Conservation (phyloP, 2,888 invertebrate genomes). For the Limnephilus rhombicus region DNA sequence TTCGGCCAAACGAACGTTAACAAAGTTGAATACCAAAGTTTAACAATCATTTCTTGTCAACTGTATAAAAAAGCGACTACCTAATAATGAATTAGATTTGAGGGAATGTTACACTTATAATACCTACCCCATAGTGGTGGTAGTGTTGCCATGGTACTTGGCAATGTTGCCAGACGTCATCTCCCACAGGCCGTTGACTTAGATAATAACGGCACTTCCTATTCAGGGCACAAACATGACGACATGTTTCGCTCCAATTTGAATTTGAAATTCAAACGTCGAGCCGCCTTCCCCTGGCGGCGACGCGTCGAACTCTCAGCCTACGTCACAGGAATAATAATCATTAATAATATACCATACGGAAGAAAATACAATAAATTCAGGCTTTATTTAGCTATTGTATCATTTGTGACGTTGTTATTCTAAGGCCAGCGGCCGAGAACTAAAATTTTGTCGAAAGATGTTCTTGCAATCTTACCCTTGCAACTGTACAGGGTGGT, state of each 20-base stretch:
- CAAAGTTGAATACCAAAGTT: no score
- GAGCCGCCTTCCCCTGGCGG: conserved; percentile 9
- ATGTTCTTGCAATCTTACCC: no score
- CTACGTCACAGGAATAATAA: conserved; percentile 35
- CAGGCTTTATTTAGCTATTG: background rate
- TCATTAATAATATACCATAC: background rate
- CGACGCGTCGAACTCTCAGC: background rate
- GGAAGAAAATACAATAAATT: background rate
- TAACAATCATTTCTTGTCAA: no score
- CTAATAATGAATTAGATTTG: no score
- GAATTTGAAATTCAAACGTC: background rate
- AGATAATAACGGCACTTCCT: conserved; percentile 6
- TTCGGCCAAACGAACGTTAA: no score
- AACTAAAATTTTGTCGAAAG: no score
- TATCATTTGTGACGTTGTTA: no score
- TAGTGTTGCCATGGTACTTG: no score
- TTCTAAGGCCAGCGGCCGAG: no score
- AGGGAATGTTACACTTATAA: background rate
- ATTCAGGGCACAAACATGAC: conserved; percentile 36
- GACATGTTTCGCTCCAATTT: conserved; percentile 43
- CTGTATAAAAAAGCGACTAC: no score
- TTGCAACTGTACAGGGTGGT: no score
- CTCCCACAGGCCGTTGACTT: background rate
- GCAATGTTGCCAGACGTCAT: background rate
- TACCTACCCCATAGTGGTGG: background rate